Percentiles rank a stretch among this genome's conserved stretches.
These are phyloP conservation scores for Corbicula japonica DNA, from an alignment of 2,888 invertebrate genomes.

Conservation along the genomic window DNA sequence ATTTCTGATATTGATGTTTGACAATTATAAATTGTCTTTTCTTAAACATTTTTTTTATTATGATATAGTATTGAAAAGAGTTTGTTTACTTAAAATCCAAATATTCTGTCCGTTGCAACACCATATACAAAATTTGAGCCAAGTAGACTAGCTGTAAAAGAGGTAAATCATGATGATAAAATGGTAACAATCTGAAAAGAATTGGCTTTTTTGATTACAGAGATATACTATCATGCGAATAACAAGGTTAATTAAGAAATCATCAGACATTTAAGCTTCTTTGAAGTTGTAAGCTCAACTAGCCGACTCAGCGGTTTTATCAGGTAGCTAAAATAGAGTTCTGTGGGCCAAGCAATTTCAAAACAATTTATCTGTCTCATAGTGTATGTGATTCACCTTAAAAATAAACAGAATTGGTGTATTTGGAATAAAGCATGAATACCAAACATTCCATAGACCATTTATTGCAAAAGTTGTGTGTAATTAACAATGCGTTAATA, in stretches of 20 bases:
- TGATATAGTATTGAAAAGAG: no score
- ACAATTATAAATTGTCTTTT: no score
- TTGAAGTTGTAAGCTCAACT: conserved; percentile 33
- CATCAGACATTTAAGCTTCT: conserved; percentile 28
- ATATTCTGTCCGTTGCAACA: no score
- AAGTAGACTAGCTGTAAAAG: not conserved
- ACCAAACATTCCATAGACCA: conserved; percentile 25
- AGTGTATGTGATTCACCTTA: conserved; percentile 36
- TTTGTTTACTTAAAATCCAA: no score
- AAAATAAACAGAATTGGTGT: conserved; percentile 45
- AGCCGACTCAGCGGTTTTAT: conserved; percentile 38
- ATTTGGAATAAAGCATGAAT: conserved; percentile 18
- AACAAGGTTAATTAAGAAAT: conserved; percentile 31
- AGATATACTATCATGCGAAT: conserved; percentile 11
- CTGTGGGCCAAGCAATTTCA: conserved; percentile 30
- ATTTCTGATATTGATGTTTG: no score
- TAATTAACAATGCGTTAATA: conserved; percentile 29
- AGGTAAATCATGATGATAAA: conserved; percentile 4
- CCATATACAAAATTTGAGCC: no score
- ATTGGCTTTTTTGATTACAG: conserved; percentile 2
- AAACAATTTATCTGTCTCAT: conserved; percentile 38
- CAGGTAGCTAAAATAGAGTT: conserved; percentile 19
- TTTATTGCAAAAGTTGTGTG: conserved; percentile 9
- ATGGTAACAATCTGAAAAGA: no score
- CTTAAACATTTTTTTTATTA: no score